phyloP scores from a whole-genome alignment of 1,140 invertebrate genomes.

The Eufriesea mexicana region DNA sequence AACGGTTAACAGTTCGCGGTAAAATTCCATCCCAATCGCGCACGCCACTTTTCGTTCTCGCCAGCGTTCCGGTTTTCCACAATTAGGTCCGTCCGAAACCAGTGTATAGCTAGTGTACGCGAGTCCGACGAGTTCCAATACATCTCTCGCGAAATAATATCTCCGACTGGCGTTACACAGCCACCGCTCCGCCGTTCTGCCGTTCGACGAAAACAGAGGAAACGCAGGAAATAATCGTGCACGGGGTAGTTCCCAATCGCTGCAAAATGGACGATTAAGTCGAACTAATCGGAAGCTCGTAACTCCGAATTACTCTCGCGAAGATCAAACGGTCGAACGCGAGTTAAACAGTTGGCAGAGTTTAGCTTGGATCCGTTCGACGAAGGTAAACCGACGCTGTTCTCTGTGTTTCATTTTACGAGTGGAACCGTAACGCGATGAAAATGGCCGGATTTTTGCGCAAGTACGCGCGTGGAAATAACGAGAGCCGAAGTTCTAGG shows the following conservation, averaged over 20 bases:
- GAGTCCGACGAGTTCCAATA: slow-evolving; percentile 14
- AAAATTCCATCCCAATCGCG: neutral
- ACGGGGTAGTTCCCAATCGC: neutral
- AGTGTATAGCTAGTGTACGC: neutral
- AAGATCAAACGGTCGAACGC: neutral
- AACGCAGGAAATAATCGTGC: slow-evolving; percentile 6
- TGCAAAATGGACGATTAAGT: neutral
- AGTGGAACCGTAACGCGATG: neutral
- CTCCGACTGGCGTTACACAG: no score
- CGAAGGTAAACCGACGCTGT: neutral
- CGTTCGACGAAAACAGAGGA: neutral
- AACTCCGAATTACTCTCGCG: neutral
- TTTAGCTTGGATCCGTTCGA: neutral
- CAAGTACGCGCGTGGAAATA: neutral
- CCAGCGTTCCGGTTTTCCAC: neutral
- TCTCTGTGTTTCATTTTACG: neutral
- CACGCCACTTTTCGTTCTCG: neutral
- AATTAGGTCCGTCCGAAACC: neutral
- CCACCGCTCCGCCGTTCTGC: neutral
- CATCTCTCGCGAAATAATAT: slow-evolving; percentile 6
- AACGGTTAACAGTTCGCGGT: neutral
- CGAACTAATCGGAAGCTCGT: slow-evolving; percentile 2
- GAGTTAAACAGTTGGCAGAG: neutral
- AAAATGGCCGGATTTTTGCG: neutral
- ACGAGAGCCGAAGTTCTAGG: neutral